Evolutionary conservation across 2,113 vertebrate genomes (phyloP).

Genomic region (Rhabdornis inornatus): DNA sequence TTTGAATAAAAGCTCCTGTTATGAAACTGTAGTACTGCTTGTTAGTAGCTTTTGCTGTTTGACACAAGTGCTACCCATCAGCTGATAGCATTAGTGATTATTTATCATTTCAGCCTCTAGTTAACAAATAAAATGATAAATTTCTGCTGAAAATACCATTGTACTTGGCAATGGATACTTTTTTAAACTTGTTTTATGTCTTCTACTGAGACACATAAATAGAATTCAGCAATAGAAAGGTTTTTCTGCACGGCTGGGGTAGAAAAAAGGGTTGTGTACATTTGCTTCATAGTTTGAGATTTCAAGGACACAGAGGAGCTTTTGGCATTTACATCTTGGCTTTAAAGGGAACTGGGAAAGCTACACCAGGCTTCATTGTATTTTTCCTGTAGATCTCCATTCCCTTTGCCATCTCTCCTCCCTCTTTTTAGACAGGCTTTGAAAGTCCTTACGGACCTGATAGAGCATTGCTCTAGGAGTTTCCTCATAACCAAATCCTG

Average conservation of each 20-base stretch:
- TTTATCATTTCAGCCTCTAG: neutral
- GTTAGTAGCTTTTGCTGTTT: slow-evolving; percentile 1
- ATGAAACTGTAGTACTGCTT: slow-evolving; percentile 5
- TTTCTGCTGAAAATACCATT: neutral
- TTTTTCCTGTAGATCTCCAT: slow-evolving; percentile 35
- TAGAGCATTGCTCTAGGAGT: slow-evolving; percentile 47
- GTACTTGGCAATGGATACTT: neutral
- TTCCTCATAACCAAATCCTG: slow-evolving; percentile 60
- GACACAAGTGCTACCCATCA: neutral
- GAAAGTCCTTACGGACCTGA: slow-evolving; percentile 29
- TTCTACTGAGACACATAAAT: neutral
- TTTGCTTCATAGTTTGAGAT: slow-evolving; percentile 46
- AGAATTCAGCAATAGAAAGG: neutral
- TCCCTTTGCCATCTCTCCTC: slow-evolving; percentile 57
- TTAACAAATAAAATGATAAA: neutral
- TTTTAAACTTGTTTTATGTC: neutral
- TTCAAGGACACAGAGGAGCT: slow-evolving; percentile 42
- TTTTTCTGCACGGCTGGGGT: neutral
- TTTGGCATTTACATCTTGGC: slow-evolving; percentile 44
- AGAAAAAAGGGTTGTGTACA: neutral
- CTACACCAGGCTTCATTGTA: slow-evolving; percentile 11
- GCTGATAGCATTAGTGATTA: neutral
- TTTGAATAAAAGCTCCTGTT: slow-evolving; percentile 29
- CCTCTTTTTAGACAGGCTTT: slow-evolving; percentile 41
- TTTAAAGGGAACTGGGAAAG: slow-evolving; percentile 45